These are phyloP conservation scores for Urocitellus parryii DNA, from an alignment of 2,113 vertebrate genomes.

Conservation along the genomic window DNA sequence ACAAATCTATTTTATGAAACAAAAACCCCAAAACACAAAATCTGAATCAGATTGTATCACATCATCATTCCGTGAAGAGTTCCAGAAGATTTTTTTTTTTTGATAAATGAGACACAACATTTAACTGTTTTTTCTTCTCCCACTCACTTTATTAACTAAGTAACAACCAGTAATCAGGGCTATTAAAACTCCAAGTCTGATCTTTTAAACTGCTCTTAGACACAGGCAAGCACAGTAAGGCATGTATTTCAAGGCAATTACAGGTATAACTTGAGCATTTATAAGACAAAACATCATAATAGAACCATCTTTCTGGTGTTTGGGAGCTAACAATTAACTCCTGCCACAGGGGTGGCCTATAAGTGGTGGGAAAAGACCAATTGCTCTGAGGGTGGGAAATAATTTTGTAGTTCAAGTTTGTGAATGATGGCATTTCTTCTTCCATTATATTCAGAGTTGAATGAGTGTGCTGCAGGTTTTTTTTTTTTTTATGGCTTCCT, in stretches of 20 bases:
- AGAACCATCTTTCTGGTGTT: conserved; percentile 63
- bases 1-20: not conserved
- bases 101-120: not conserved
- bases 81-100: not conserved
- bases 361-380: conserved; percentile 40
- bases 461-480: not conserved
- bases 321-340: conserved; percentile 66
- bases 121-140: not conserved
- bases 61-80: not conserved
- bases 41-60: not conserved
- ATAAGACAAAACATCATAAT: conserved; percentile 44
- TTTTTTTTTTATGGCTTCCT: conserved; percentile 56
- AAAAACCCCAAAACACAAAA: not conserved
- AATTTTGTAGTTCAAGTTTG: conserved; percentile 42
- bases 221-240: conserved; percentile 14
- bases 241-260: conserved; percentile 62
- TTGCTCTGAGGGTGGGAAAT: conserved; percentile 59
- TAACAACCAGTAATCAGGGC: not conserved
- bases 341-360: conserved; percentile 60
- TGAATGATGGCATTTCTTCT: conserved; percentile 39
- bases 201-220: conserved; percentile 42
- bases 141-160: not conserved
- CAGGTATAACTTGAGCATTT: conserved; percentile 61
- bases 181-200: conserved; percentile 23
- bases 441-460: not conserved